Evolutionary conservation across 2,888 invertebrate genomes (phyloP).

Genomic region (Azorinus chamasolen): DNA sequence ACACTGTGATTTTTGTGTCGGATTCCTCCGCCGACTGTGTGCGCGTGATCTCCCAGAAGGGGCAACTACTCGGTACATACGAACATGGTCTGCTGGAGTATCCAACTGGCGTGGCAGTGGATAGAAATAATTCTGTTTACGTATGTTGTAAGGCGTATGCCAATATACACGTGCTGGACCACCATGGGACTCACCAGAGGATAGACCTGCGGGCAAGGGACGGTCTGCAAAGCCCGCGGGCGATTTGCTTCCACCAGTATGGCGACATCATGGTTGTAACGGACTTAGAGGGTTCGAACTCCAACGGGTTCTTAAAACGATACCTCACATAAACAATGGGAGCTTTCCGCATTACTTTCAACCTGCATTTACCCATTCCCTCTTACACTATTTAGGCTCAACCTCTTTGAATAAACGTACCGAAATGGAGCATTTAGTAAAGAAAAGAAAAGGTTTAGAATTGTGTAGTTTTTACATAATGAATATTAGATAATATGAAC

Average conservation of each 20-base stretch:
- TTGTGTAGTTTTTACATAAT: no score
- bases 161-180: conserved; percentile 50
- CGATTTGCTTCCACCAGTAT: conserved; percentile 52
- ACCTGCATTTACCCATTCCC: no score
- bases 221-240: conserved; percentile 39
- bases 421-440: no score
- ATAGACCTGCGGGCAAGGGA: conserved; percentile 11
- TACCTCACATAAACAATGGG: no score
- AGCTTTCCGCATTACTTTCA: no score
- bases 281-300: conserved; percentile 34
- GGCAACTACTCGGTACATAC: conserved; percentile 48
- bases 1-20: conserved; percentile 51
- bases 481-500: no score
- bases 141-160: conserved; percentile 47
- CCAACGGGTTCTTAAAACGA: conserved; percentile 36
- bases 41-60: conserved; percentile 34
- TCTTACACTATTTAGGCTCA: no score
- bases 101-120: conserved; percentile 57
- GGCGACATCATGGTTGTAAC: conserved; percentile 48
- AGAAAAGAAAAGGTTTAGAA: no score
- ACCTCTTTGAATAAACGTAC: no score
- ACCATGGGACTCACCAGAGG: conserved; percentile 38
- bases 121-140: conserved; percentile 54
- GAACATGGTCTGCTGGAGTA: conserved; percentile 42
- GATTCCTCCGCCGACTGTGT: conserved; percentile 52